A percentile compares a stretch with the other conserved stretches of the same genome.
phyloP scores from a whole-genome alignment of 2,888 invertebrate genomes.

The Lacanobia wlatinum region DNA sequence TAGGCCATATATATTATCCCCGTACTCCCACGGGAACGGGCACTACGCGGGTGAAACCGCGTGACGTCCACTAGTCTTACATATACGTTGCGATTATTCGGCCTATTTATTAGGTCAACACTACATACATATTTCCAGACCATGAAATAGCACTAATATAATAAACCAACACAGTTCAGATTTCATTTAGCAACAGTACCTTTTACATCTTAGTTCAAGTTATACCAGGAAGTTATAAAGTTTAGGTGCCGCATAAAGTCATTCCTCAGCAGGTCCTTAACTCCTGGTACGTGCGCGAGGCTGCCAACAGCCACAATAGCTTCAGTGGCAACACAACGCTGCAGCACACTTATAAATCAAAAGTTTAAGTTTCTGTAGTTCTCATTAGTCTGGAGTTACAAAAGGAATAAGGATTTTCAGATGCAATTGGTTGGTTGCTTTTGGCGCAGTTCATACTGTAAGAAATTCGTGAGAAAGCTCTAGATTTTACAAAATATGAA shows the following conservation, averaged over 20 bases:
- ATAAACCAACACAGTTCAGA: neutral
- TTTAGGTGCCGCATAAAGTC: conserved; percentile 22
- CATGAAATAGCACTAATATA: too few species aligned
- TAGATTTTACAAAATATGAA: neutral
- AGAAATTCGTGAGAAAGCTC: neutral
- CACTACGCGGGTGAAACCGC: too few species aligned
- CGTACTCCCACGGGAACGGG: too few species aligned
- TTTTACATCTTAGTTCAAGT: conserved; percentile 6
- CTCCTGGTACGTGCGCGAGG: conserved; percentile 27
- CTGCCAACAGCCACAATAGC: conserved; percentile 28
- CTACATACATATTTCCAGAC: too few species aligned
- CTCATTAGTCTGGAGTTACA: conserved; percentile 32
- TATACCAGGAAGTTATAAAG: conserved; percentile 9
- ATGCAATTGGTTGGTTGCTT: conserved; percentile 21
- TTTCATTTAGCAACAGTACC: neutral
- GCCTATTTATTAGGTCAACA: too few species aligned
- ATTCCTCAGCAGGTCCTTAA: conserved; percentile 39
- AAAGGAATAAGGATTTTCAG: conserved; percentile 34
- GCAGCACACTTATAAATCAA: conserved; percentile 54
- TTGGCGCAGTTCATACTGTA: neutral
- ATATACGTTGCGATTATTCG: too few species aligned
- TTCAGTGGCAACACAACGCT: conserved; percentile 20
- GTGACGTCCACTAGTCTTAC: too few species aligned
- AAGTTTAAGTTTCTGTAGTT: conserved; percentile 41
- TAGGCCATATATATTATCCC: too few species aligned